Evolutionary conservation across 2,113 vertebrate genomes (phyloP), one percentile per base, ranked within the genome.

Genomic region (Oophaga pumilio): DNA sequence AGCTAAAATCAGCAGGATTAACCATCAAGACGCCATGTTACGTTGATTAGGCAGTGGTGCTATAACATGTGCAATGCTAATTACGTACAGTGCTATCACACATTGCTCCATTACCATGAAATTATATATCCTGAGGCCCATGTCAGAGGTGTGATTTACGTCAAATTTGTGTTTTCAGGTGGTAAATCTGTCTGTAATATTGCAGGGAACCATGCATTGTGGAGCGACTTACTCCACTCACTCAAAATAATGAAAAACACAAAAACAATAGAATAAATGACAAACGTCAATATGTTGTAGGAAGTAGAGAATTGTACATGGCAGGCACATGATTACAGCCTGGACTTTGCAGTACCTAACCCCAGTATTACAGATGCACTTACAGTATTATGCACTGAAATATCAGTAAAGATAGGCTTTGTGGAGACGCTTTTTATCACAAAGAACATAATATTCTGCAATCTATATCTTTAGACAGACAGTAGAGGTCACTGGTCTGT

Each of bases 401-500:
- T 26, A 28, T 12, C 49, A 26, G 4, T 12, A 15, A 1, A 77
- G 20, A 26, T 8, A 17, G 24, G 59, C 76, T 79, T 79, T 56
- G 49, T 28, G 26, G 6, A 56, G 17, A 20, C 0, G 20, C 13
- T 53, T 53, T 76, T 6, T 10, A 49, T 13, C 18, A 6, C 74
- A 76, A 52, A n/a, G 53, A 13, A 0, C 12, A 13, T 26, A 68
- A 24, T 50, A 57, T 14, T 9, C n/a, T 18, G 22, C 33, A 26
- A 33, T 68, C 7, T 43, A 53, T 83, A 52, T 80, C 43, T 53
- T 7, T 8, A 28, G 15, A 68, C 62, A 83, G 69, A 83, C 62
- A 83, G 81, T 62, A 68, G 62, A 68, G 62, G 81, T 83, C 81
- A 83, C 22, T 69, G 81, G 62, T 68, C 13, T 52, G 62, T 69